Evolutionary conservation across 2,888 invertebrate species (phyloP), one percentile per base, ranked within the genome.

Genomic region (Latrodectus hesperus): DNA sequence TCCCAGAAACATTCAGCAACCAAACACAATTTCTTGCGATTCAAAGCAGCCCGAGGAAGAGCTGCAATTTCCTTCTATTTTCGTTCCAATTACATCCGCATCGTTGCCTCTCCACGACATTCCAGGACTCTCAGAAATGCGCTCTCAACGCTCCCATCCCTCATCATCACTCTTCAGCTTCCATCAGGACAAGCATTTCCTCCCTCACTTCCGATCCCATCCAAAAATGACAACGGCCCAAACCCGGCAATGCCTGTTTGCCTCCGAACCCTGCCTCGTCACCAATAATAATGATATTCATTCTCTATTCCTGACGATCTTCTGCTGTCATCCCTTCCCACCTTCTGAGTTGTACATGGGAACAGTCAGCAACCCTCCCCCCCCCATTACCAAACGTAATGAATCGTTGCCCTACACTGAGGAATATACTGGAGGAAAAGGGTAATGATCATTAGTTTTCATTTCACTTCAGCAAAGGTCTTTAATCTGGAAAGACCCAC

Each of bases 211-310:
- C 83, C 76, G 65, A 83, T 76, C 64, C 71, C 83, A 64, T 76
- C 71, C 38, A 83, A 76, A 83, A 83, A 83, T 38, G 68, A 75
- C 82, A 73, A 52, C 72, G 49, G 71, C 74, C 17, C 60, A 60
- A 60, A 60, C 3, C 60, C 11, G 60, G 60, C n/a, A 60, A 6
- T n/a, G 67, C 67, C 9, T 26, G 60, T 60, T n/a, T 60, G 60
- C 67, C 67, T 17, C 22, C 67, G n/a, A 60, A 16, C n/a, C 12
- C 67, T 68, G 22, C 67, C 14, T 60, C 67, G 17, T 22, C 67
- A 49, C 49, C 70, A 10, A 51, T 64, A 71, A 75, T 83, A 76
- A 83, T 76, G 83, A 83, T 83, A 76, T 83, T 83, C 83, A 71
- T 76, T 83, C 76, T 72, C 52, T 53, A 17, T 26, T 26, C 14